phyloP scores from a whole-genome alignment of 2,113 vertebrate species.

The Leptodactylus fuscus region DNA sequence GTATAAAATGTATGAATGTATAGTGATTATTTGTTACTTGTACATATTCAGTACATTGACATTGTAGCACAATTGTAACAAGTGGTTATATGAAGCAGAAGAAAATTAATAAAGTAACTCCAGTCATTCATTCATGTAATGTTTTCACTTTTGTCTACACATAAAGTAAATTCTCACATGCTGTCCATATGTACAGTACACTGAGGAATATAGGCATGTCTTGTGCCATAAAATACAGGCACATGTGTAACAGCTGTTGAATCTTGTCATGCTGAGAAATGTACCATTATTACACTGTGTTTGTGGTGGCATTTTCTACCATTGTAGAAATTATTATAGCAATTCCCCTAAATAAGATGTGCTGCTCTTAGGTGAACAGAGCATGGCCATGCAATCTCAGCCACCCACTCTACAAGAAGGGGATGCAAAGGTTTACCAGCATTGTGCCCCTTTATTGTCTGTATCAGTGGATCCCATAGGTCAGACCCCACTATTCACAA shows the following conservation, averaged over 20 bases:
- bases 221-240: not conserved
- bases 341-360: too few relatives aligned
- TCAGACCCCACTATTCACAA: too few relatives aligned
- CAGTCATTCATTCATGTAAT: constrained; percentile 23
- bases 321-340: too few relatives aligned
- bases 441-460: too few relatives aligned
- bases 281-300: not conserved
- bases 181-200: not conserved
- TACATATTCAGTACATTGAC: too few relatives aligned
- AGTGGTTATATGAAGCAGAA: not conserved
- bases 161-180: not conserved
- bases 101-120: not conserved
- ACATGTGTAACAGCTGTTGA: not conserved
- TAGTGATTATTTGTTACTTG: not conserved
- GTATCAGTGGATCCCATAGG: too few relatives aligned
- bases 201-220: not conserved
- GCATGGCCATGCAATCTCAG: too few relatives aligned
- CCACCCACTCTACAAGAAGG: too few relatives aligned
- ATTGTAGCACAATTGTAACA: not conserved
- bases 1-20: too few relatives aligned
- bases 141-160: not conserved
- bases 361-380: too few relatives aligned
- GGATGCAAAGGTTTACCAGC: too few relatives aligned
- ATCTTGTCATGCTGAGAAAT: not conserved
- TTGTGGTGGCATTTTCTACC: not conserved